These are phyloP conservation scores for Busseola fusca DNA, from an alignment of 2,888 invertebrate genomes.

Conservation along the genomic window DNA sequence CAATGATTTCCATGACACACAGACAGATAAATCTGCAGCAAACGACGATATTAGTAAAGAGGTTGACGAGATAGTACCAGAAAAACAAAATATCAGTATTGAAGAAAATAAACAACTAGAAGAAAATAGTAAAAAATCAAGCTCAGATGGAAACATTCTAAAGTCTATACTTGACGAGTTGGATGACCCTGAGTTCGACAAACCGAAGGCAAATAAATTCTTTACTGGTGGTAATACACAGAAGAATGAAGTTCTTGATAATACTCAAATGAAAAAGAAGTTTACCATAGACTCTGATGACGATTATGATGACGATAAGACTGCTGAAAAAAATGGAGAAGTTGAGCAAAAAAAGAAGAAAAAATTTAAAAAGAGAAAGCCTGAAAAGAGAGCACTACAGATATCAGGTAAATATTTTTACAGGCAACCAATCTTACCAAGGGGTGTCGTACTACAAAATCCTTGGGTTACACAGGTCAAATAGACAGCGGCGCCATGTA, in stretches of 20 bases:
- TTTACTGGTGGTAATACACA: conserved; percentile 65
- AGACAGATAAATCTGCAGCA: conserved; percentile 30
- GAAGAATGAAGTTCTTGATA: conserved; percentile 54
- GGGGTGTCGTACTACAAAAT: no score
- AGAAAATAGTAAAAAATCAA: conserved; percentile 27
- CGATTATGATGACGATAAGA: conserved; percentile 77
- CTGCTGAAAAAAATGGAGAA: conserved; percentile 57
- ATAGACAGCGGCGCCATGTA: no score
- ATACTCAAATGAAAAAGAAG: conserved; percentile 74
- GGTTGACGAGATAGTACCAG: conserved; percentile 15
- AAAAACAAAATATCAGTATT: neutral
- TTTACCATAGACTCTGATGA: conserved; percentile 82
- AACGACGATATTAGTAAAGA: conserved; percentile 18
- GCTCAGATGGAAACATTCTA: conserved; percentile 62
- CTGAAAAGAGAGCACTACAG: conserved; percentile 78
- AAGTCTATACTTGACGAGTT: conserved; percentile 82
- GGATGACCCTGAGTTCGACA: conserved; percentile 75
- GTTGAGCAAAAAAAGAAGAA: conserved; percentile 69
- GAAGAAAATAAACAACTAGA: conserved; percentile 5
- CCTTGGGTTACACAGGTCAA: no score
- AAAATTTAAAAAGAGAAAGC: conserved; percentile 78
- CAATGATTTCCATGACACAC: conserved; percentile 49
- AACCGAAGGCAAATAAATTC: conserved; percentile 75
- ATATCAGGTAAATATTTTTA: conserved; percentile 78
- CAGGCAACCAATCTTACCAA: neutral